Base-by-base conservation (phyloP, 2,888 invertebrate species). In the Petrophora chlorosata region DNA sequence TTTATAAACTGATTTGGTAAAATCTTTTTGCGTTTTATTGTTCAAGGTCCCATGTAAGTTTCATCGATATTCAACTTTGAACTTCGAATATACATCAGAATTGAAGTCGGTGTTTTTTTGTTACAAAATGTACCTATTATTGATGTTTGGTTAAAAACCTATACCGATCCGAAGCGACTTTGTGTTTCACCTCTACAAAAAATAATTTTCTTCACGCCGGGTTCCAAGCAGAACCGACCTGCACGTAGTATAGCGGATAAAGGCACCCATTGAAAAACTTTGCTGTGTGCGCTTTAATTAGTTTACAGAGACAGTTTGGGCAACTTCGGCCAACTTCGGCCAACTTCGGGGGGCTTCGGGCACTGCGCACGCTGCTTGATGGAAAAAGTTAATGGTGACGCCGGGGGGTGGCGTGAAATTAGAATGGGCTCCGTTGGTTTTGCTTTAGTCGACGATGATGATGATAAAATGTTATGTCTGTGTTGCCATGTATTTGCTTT, bases 261-360 rank as follows among this genome's bases (percentile, higher is more conserved):
- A 55, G 39, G 28, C 36, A 50, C 52, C 57, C 65, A 74, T 75
- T 81, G 76, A 78, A 81, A 80, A 81, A 79, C 67, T 82, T 82
- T 66, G 46, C 61, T 50, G 53, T 54, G 63, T 64, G 65, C 71
- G 76, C 65, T 81, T 82, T 75, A 80, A 82, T 82, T 79, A 81
- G 77, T 79, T 82, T 67, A 69, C 63, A 32, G 47, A 55, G 47
- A 44, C 39, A 53, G 53, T 34, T 38, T 53, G 39, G 49, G 39
- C 35, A 46, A 42, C 51, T 52, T 41, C 32, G 35, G 38, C 35
- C 28, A 9, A 35, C 40, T 53, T 56, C 30, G 38, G 38, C 33
- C 26, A 9, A 35, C 38, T 53, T 56, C 30, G 15, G 54, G 38
- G 15, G 7, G 22, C 50, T 35, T 30, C n/a, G 30, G 56, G 58